phyloP scores from a whole-genome alignment of 2,113 vertebrate genomes.

The Polypterus senegalus region DNA sequence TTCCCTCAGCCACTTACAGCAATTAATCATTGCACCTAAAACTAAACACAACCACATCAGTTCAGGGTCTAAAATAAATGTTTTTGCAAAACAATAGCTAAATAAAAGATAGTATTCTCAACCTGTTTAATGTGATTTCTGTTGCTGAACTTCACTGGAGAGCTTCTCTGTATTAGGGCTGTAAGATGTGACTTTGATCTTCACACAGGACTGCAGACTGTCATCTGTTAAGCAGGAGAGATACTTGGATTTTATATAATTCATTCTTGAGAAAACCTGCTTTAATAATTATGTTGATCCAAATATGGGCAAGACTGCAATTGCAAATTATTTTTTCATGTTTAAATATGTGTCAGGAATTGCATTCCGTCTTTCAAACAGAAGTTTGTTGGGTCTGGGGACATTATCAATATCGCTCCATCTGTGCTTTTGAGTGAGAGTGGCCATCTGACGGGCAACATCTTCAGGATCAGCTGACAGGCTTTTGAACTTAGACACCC shows the following conservation, averaged over 20 bases:
- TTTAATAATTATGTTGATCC: constrained; percentile 12
- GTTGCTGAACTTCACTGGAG: too few relatives aligned
- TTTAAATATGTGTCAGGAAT: constrained; percentile 10
- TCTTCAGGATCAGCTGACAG: constrained; percentile 16
- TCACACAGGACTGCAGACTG: too few relatives aligned
- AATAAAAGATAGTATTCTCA: too few relatives aligned
- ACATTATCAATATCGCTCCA: constrained; percentile 21
- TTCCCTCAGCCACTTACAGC: too few relatives aligned
- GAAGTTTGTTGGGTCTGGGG: constrained; percentile 14
- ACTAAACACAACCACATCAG: too few relatives aligned
- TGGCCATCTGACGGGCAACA: constrained; percentile 22
- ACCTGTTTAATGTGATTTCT: too few relatives aligned
- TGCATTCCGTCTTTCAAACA: constrained; percentile 7
- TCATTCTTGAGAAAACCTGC: constrained; percentile 15
- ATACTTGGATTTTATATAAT: constrained; percentile 21
- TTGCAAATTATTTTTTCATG: constrained; percentile 14
- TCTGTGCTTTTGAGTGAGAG: constrained; percentile 8
- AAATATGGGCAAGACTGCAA: constrained; percentile 13
- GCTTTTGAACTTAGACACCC: constrained; percentile 19
- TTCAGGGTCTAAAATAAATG: too few relatives aligned
- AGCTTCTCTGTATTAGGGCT: too few relatives aligned
- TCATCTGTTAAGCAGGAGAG: constrained; percentile 1
- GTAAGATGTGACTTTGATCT: too few relatives aligned
- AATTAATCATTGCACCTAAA: too few relatives aligned
- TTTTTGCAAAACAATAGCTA: too few relatives aligned